These are phyloP conservation scores for cat (Felis catus) DNA, from an alignment of 2,113 vertebrate genomes.

Conservation along the genomic window F.catus_Fca126_mat1.0 CM031423.1:14381001-14381500, in stretches of 20 bases:
- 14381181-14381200: background rate
- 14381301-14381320: background rate
- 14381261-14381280: background rate
- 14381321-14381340: fast-evolving
- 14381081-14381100: background rate
- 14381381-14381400: background rate
- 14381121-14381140: background rate
- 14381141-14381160: background rate
- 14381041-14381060: background rate
- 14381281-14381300: fast-evolving
- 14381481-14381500: background rate
- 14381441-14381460: background rate
- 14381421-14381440: background rate
- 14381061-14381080: background rate
- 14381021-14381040: background rate
- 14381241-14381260: background rate
- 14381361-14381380: background rate
- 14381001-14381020: background rate
- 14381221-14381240: background rate
- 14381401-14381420: background rate
- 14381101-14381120: background rate
- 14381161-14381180: background rate
- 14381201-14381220: background rate
- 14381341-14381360: background rate
- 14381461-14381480: background rate